Evolutionary conservation across 1,140 invertebrate genomes (phyloP).

Genomic region (Cotesia chilonis): DNA sequence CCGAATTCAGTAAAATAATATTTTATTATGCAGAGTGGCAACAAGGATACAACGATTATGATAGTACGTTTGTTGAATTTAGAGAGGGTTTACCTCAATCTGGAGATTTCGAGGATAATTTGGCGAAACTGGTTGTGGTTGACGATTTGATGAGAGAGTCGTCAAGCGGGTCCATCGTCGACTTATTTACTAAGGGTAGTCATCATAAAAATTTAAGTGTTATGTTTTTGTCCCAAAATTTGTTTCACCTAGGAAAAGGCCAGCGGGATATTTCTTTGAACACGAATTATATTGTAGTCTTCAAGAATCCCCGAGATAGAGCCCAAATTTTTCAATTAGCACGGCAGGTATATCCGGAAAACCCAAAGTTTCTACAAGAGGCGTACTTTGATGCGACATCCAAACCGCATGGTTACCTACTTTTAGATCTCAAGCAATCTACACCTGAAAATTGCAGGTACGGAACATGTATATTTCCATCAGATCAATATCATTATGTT

Average conservation of each 20-base stretch:
- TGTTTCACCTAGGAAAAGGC: neutral
- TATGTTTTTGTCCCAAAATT: neutral
- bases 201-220: slow-evolving; percentile 24
- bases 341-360: slow-evolving; percentile 39
- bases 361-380: slow-evolving; percentile 52
- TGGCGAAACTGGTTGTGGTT: slow-evolving; percentile 1
- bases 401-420: slow-evolving; percentile 50
- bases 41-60: no score
- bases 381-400: slow-evolving; percentile 51
- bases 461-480: no score
- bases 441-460: no score
- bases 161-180: slow-evolving; percentile 14
- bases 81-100: no score
- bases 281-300: slow-evolving; percentile 34
- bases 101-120: neutral
- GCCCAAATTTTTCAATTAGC: slow-evolving; percentile 41
- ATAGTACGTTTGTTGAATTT: no score
- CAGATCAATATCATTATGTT: no score
- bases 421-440: no score
- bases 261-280: slow-evolving; percentile 37
- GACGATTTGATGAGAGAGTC: slow-evolving; percentile 29
- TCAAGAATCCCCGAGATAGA: slow-evolving; percentile 57
- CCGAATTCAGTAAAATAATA: no score
- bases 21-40: no score
- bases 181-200: slow-evolving; percentile 26